These are phyloP conservation scores for Saxidomus purpurata DNA, from an alignment of 1,140 invertebrate genomes.

Conservation along the genomic window DNA sequence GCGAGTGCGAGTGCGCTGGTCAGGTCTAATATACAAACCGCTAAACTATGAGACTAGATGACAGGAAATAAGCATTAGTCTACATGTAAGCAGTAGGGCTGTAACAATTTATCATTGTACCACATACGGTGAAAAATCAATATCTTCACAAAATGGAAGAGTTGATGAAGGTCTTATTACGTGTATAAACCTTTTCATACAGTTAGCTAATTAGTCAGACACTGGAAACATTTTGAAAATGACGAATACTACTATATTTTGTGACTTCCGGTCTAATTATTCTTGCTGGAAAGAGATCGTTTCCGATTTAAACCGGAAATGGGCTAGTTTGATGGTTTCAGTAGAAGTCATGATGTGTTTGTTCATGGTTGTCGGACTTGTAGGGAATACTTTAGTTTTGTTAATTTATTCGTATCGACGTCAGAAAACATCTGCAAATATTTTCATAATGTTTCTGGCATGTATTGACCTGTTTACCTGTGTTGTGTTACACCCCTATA, in stretches of 20 bases:
- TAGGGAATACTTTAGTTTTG: slow-evolving; percentile 63
- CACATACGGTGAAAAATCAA: too few species aligned
- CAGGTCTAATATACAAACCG: too few species aligned
- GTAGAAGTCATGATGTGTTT: slow-evolving; percentile 50
- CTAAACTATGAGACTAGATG: too few species aligned
- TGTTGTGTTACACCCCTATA: slow-evolving; percentile 67
- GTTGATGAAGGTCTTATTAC: too few species aligned
- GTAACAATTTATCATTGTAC: too few species aligned
- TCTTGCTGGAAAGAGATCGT: slow-evolving; percentile 24
- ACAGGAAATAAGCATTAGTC: too few species aligned
- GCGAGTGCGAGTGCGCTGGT: too few species aligned
- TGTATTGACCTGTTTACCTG: slow-evolving; percentile 58
- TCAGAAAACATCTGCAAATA: slow-evolving; percentile 50
- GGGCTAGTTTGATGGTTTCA: neutral
- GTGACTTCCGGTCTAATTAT: neutral
- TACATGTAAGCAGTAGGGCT: too few species aligned
- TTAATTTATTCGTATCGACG: slow-evolving; percentile 7
- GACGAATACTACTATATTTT: neutral
- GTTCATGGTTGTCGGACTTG: slow-evolving; percentile 58
- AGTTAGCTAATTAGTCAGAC: too few species aligned
- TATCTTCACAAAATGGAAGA: too few species aligned
- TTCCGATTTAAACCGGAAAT: neutral
- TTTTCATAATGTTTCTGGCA: slow-evolving; percentile 59
- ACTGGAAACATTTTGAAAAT: too few species aligned
- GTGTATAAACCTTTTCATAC: too few species aligned